These are phyloP conservation scores for Macaria notata DNA, from an alignment of 2,888 invertebrate genomes.

Conservation along the genomic window DNA sequence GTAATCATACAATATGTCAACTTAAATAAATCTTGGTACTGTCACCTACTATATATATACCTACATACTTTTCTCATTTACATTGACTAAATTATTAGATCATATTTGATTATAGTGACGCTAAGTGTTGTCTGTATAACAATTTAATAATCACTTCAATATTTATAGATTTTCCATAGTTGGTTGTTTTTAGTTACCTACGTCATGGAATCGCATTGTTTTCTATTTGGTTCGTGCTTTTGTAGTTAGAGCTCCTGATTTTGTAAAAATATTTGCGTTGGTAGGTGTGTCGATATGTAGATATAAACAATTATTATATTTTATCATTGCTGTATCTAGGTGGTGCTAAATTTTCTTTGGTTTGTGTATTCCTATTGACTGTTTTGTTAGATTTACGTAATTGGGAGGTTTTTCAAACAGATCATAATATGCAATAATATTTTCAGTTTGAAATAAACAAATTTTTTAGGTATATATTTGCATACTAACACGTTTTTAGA, in stretches of 20 bases:
- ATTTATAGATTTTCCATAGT: background rate
- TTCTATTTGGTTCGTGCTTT: slow-evolving; percentile 13
- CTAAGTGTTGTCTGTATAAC: background rate
- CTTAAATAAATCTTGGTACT: too few species aligned
- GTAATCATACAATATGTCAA: too few species aligned
- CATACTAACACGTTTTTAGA: too few species aligned
- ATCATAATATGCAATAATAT: too few species aligned
- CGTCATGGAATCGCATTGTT: slow-evolving; percentile 12
- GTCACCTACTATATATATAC: too few species aligned
- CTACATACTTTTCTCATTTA: too few species aligned
- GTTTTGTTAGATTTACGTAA: slow-evolving; percentile 2
- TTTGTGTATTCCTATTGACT: background rate
- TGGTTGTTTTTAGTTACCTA: slow-evolving; percentile 8
- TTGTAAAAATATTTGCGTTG: slow-evolving; percentile 13
- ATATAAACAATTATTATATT: slow-evolving; percentile 9
- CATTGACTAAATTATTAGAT: too few species aligned
- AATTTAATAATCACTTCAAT: slow-evolving; percentile 3
- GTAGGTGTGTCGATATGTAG: slow-evolving; percentile 20
- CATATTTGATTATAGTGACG: too few species aligned
- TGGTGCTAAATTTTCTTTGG: too few species aligned
- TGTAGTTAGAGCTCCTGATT: slow-evolving; percentile 10
- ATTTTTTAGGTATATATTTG: too few species aligned
- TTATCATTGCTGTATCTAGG: slow-evolving; percentile 11
- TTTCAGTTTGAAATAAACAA: too few species aligned
- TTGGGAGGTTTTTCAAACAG: slow-evolving; percentile 1